Conservation (phyloP, 2,888 invertebrate species). For the Phyto melanocephala region DNA sequence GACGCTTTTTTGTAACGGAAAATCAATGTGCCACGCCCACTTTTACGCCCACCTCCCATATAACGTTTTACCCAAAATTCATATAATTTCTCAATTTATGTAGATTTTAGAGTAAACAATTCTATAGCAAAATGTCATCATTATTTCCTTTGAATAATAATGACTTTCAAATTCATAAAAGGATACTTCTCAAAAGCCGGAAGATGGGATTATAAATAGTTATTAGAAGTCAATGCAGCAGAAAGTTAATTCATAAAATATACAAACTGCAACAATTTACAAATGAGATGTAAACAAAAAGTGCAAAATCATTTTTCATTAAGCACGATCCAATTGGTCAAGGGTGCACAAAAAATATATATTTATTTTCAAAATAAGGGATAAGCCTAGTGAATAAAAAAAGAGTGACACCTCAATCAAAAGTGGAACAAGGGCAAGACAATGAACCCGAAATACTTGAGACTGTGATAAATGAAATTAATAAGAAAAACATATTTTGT, state of each 20-base stretch:
- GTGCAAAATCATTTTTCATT: slow-evolving; percentile 40
- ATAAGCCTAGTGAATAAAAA: slow-evolving; percentile 10
- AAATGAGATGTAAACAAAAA: background rate
- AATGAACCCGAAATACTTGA: slow-evolving; percentile 49
- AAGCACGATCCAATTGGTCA: slow-evolving; percentile 53
- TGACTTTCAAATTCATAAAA: slow-evolving; percentile 42
- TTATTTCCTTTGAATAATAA: slow-evolving; percentile 54
- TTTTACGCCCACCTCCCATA: no score
- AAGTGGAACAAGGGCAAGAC: slow-evolving; percentile 9
- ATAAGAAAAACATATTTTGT: slow-evolving; percentile 70
- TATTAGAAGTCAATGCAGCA: slow-evolving; percentile 73
- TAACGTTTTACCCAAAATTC: slow-evolving; percentile 5
- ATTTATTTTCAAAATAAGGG: slow-evolving; percentile 29
- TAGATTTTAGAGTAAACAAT: no score
- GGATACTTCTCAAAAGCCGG: slow-evolving; percentile 58
- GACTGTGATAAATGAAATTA: slow-evolving; percentile 72
- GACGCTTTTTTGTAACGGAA: no score
- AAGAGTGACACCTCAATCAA: background rate
- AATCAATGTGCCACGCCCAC: no score
- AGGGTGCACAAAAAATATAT: background rate
- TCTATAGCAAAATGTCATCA: background rate
- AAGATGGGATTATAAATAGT: slow-evolving; percentile 65
- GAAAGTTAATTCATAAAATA: slow-evolving; percentile 75
- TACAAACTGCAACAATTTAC: slow-evolving; percentile 7
- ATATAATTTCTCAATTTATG: background rate